Percentiles rank a stretch among this genome's conserved stretches.
Conservation (phyloP, 2,888 invertebrate genomes). For the Torymus aiolomorphi region DNA sequence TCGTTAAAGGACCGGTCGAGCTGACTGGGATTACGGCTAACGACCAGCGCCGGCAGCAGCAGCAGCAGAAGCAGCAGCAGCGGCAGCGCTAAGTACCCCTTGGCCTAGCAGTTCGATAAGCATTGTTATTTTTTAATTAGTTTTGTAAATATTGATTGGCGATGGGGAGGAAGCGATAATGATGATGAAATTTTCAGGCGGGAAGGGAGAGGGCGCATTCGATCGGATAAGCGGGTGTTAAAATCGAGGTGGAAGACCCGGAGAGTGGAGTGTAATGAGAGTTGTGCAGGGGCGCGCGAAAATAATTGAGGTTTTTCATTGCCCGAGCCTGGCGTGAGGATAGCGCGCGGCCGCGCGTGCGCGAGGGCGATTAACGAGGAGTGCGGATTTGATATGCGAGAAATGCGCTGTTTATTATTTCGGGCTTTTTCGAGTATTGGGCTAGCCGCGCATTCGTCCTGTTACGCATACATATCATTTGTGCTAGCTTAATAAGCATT, state of each 20-base stretch:
- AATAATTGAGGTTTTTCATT: constrained; percentile 14
- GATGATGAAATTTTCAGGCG: constrained; percentile 16
- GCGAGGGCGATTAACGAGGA: too few relatives aligned
- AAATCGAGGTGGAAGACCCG: neutral
- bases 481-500: too few relatives aligned
- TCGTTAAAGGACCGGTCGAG: constrained; percentile 57
- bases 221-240: neutral
- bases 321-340: too few relatives aligned
- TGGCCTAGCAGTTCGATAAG: constrained; percentile 13
- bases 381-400: too few relatives aligned
- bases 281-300: neutral
- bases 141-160: constrained; percentile 23
- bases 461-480: too few relatives aligned
- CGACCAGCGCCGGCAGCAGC: constrained; percentile 54
- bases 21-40: constrained; percentile 59
- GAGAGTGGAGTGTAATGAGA: neutral
- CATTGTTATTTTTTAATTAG: constrained; percentile 43
- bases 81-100: constrained; percentile 32
- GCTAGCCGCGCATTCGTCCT: too few relatives aligned
- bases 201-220: neutral
- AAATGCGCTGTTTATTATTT: too few relatives aligned
- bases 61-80: constrained; percentile 49
- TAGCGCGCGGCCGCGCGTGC: too few relatives aligned
- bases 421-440: too few relatives aligned
- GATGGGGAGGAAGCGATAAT: neutral